These are phyloP conservation scores for Peromyscus nudipes DNA, from an alignment of 2,797 vertebrate genomes.

Conservation along the genomic window DNA sequence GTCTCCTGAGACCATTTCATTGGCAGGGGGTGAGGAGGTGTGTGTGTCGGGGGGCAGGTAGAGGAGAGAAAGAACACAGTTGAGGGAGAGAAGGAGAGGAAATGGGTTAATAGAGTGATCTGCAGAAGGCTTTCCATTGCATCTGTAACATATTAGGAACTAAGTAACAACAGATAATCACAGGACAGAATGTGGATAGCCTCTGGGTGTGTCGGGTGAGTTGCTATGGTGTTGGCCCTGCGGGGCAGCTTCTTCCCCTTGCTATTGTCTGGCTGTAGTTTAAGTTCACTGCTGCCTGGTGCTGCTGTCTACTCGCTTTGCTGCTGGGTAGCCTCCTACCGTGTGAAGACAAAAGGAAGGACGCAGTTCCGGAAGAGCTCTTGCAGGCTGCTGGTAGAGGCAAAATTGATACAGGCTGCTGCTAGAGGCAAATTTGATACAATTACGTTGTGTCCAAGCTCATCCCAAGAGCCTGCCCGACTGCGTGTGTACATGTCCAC, in stretches of 20 bases:
- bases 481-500: not conserved
- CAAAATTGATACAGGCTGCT: not conserved
- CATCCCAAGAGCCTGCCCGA: not conserved
- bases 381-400: not conserved
- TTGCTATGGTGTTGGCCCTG: not conserved
- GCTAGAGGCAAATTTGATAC: constrained; percentile 4
- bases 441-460: not conserved
- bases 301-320: not conserved
- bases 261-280: not conserved
- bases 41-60: too few relatives aligned
- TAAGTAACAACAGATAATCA: not conserved
- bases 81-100: not conserved
- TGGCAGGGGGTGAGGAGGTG: not conserved
- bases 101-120: not conserved
- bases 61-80: not conserved
- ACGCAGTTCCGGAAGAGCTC: not conserved
- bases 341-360: not conserved
- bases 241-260: not conserved
- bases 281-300: not conserved
- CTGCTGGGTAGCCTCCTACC: not conserved
- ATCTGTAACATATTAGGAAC: not conserved
- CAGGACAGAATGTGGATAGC: not conserved
- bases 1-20: not conserved
- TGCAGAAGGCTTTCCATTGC: not conserved
- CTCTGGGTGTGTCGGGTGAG: rapidly evolving